Conservation (phyloP, 1,140 invertebrate species). For the Campoletis sonorensis region DNA sequence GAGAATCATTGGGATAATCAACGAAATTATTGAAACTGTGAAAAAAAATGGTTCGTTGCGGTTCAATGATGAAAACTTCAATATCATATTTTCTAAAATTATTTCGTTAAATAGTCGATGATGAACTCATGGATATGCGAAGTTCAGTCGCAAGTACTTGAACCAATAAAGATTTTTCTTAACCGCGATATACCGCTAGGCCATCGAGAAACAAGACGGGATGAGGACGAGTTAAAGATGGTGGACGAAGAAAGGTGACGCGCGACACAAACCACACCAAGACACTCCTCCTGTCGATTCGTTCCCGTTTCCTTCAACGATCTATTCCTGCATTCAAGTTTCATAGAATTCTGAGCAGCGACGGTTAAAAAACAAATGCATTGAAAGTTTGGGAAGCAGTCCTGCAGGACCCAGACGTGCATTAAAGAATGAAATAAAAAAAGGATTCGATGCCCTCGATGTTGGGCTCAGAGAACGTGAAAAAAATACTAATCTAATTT, state of each 20-base stretch:
- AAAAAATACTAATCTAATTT: too few relatives aligned
- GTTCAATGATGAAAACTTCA: too few relatives aligned
- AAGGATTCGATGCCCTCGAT: too few relatives aligned
- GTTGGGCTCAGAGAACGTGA: too few relatives aligned
- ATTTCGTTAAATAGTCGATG: conserved; percentile 33
- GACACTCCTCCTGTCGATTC: conserved; percentile 60
- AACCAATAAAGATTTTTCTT: conserved; percentile 68
- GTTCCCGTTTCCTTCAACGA: conserved; percentile 70
- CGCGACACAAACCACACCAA: conserved; percentile 5
- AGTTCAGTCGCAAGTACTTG: conserved; percentile 6
- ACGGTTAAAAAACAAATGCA: neutral
- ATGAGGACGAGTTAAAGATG: conserved; percentile 6
- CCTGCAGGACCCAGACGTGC: neutral
- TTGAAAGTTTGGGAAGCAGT: neutral
- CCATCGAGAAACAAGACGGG: conserved; percentile 58
- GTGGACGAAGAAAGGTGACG: neutral
- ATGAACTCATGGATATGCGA: conserved; percentile 47
- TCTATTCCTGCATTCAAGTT: conserved; percentile 44
- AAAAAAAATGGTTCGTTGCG: too few relatives aligned
- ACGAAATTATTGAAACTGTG: too few relatives aligned
- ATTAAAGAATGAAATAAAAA: neutral
- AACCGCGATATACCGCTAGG: conserved; percentile 74
- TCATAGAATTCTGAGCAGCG: neutral
- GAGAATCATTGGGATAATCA: too few relatives aligned
- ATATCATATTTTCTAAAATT: too few relatives aligned